Conservation (phyloP, 2,113 vertebrate species). For the Ramphastos sulfuratus region DNA sequence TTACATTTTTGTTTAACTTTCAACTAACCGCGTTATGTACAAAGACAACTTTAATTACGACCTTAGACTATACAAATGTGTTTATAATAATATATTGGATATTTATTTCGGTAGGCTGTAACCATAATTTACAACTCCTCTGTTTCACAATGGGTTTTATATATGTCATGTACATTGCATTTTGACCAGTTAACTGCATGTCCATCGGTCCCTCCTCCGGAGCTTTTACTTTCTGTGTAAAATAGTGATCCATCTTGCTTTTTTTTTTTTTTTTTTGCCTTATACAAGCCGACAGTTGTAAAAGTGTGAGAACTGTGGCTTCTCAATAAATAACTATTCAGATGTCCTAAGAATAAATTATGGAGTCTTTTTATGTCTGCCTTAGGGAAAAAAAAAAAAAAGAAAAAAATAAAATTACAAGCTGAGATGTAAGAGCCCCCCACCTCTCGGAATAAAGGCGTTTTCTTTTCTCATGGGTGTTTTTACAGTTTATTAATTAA, state of each 20-base stretch:
- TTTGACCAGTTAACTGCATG: slow-evolving; percentile 87
- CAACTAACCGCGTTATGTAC: slow-evolving; percentile 79
- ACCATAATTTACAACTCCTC: slow-evolving; percentile 88
- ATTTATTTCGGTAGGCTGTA: slow-evolving; percentile 83
- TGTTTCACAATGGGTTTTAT: slow-evolving; percentile 86
- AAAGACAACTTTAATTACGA: slow-evolving; percentile 81
- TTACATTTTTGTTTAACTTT: slow-evolving; percentile 78
- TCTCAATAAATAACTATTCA: slow-evolving; percentile 90
- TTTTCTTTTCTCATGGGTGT: slow-evolving; percentile 68
- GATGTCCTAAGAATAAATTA: slow-evolving; percentile 73
- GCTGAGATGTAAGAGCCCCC: slow-evolving; percentile 58
- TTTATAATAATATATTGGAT: slow-evolving; percentile 83
- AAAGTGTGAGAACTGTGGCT: slow-evolving; percentile 92
- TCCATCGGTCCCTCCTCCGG: slow-evolving; percentile 73
- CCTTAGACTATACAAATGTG: slow-evolving; percentile 84
- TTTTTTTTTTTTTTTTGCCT: slow-evolving; percentile 75
- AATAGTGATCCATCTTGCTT: slow-evolving; percentile 86
- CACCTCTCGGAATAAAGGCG: slow-evolving; percentile 69
- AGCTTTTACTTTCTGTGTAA: slow-evolving; percentile 86
- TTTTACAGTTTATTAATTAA: slow-evolving; percentile 65
- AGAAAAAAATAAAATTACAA: not conserved
- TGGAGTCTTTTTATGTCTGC: slow-evolving; percentile 70
- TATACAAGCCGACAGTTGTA: slow-evolving; percentile 94
- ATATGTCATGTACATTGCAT: slow-evolving; percentile 91
- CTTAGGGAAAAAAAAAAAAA: slow-evolving; percentile 32